Percentiles rank a stretch among this genome's conserved stretches.
Evolutionary conservation across 2,797 vertebrate species (phyloP).

Genomic region (Alca torda): DNA sequence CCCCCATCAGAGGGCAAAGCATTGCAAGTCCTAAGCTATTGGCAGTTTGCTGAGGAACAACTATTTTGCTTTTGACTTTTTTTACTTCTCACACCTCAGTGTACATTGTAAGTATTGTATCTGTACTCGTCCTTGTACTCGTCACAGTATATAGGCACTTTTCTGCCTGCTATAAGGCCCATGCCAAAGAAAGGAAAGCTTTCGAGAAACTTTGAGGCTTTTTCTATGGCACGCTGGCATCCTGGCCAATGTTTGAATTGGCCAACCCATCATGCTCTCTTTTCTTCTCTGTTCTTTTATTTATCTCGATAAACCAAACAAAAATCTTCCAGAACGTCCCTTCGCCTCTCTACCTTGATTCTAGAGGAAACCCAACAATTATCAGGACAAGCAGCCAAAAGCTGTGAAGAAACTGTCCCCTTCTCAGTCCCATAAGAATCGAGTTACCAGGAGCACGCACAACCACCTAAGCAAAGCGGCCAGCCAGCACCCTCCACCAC

Average conservation of each 20-base stretch:
- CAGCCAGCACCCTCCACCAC: slow-evolving; percentile 30
- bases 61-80: not conserved
- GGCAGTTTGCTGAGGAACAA: not conserved
- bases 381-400: not conserved
- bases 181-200: not conserved
- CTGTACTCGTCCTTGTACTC: not conserved
- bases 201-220: not conserved
- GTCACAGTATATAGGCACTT: not conserved
- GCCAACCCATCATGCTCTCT: not conserved
- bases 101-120: not conserved
- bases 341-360: not conserved
- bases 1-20: not conserved
- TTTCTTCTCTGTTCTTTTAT: not conserved
- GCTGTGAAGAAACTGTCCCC: not conserved
- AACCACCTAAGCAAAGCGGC: slow-evolving; percentile 7
- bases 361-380: not conserved
- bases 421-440: not conserved
- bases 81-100: not conserved
- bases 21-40: not conserved
- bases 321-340: not conserved
- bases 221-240: not conserved
- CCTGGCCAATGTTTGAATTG: not conserved
- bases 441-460: not conserved
- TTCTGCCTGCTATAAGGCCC: not conserved
- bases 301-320: not conserved